Evolutionary conservation across 2,888 invertebrate species (phyloP), one percentile per base, ranked within the genome.

Genomic region (Drosophila aldrichi): DNA sequence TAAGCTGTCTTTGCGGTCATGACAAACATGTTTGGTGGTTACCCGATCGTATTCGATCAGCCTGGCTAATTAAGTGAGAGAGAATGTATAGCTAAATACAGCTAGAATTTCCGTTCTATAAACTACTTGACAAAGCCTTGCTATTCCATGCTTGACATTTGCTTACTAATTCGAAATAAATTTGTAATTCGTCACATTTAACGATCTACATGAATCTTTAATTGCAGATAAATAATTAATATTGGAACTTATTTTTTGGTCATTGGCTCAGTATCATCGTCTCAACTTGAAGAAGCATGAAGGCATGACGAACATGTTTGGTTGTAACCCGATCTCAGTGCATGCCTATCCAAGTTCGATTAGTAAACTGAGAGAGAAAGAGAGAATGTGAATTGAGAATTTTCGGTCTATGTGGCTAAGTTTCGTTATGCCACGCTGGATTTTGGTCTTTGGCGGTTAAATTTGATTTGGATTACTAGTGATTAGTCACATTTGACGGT

Each of bases 21-120:
- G 43, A 44, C 62, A 73, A 74, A 43, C 44, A 52, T 62, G 51
- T 68, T 58, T 70, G 51, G 77, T 72, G 62, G 46, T 66, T 71
- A 72, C 66, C 77, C 77, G 32, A 38, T 43, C 18, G 70, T 49
- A 14, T 7, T 14, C n/a, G 16, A 46, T 52, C 18, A 32, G 29
- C 12, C 12, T 16, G 46, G 16, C 7, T 16, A 25, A 46, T 25
- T 25, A 44, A 25, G 48, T 59, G 9, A 32, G 32, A 32, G 48
- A 10, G 29, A 48, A 44, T 44, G n/a, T 6, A n/a, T 8, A 29
- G n/a, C 29, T 29, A 48, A 10, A 29, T n/a, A n/a, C n/a, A 9
- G n/a, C 25, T n/a, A 29, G 29, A 48, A 48, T n/a, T 48, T 22
- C 20, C 14, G 25, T 46, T 46, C 7, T 16, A 1, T 9, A 44